Conservation (phyloP, 2,797 vertebrate genomes). For the Aotus griseimembra region DNA sequence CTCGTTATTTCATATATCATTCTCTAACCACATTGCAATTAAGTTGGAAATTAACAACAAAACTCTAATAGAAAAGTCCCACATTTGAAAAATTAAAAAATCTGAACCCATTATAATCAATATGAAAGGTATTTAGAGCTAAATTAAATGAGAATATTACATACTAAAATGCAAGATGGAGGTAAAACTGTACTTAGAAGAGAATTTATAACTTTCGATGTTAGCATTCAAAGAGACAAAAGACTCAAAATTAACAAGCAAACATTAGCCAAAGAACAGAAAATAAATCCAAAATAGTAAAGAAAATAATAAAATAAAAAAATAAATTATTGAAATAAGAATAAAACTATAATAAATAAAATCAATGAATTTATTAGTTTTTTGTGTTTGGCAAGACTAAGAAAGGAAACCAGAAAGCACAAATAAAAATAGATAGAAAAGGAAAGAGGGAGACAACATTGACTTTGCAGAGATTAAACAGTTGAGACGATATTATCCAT, state of each 20-base stretch:
- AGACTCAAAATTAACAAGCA: constrained; percentile 23
- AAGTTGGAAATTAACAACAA: neutral
- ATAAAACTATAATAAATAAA: neutral
- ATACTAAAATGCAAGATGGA: neutral
- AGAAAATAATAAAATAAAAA: constrained; percentile 41
- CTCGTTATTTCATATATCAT: neutral
- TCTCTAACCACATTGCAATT: neutral
- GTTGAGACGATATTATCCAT: neutral
- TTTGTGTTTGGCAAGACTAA: neutral
- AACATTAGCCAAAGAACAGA: constrained; percentile 25
- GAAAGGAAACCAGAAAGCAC: neutral
- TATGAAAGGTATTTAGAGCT: constrained; percentile 31
- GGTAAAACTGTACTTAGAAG: neutral
- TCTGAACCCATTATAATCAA: neutral
- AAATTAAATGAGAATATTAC: constrained; percentile 20
- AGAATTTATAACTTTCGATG: neutral
- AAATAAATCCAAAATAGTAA: constrained; percentile 32
- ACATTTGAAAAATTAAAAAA: neutral
- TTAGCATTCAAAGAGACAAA: constrained; percentile 14
- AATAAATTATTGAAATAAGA: constrained; percentile 40
- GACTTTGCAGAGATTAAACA: neutral
- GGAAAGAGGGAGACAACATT: neutral
- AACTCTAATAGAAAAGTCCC: neutral
- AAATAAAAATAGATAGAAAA: neutral
- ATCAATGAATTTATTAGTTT: neutral